Conservation (phyloP, 2,888 invertebrate species). For the Phalangium opilio region DNA sequence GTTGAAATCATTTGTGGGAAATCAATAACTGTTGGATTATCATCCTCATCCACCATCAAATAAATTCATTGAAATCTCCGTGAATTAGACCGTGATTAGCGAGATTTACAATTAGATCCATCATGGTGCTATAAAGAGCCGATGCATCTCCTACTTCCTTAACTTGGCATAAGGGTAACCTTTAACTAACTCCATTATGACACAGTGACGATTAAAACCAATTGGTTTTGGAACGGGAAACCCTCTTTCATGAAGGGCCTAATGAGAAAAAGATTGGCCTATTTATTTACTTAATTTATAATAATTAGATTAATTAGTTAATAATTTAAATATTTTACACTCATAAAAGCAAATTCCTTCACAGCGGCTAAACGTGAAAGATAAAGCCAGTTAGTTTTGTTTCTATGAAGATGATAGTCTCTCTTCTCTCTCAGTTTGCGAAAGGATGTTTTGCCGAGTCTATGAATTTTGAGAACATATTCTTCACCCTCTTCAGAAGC, state of each 20-base stretch:
- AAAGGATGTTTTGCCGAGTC: slow-evolving; percentile 89
- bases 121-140: slow-evolving; percentile 74
- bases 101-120: slow-evolving; percentile 77
- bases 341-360: slow-evolving; percentile 95
- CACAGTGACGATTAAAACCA: slow-evolving; percentile 83
- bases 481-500: slow-evolving; percentile 61
- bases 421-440: slow-evolving; percentile 87
- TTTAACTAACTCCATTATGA: slow-evolving; percentile 82
- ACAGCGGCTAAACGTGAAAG: slow-evolving; percentile 89
- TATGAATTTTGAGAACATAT: slow-evolving; percentile 77
- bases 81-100: slow-evolving; percentile 94
- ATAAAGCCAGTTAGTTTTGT: slow-evolving; percentile 86
- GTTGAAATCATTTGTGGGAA: slow-evolving; percentile 99
- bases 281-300: background rate
- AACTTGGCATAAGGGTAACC: slow-evolving; percentile 60
- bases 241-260: slow-evolving; percentile 65
- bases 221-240: slow-evolving; percentile 92
- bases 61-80: slow-evolving; percentile 98
- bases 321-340: background rate
- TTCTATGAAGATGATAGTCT: slow-evolving; percentile 86
- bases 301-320: background rate
- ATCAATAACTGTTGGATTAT: slow-evolving; percentile 77
- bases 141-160: slow-evolving; percentile 51
- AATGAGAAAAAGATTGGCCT: slow-evolving; percentile 7
- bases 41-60: slow-evolving; percentile 54